These are phyloP conservation scores for Operophtera brumata DNA, from an alignment of 2,888 invertebrate genomes.

Conservation along the genomic window DNA sequence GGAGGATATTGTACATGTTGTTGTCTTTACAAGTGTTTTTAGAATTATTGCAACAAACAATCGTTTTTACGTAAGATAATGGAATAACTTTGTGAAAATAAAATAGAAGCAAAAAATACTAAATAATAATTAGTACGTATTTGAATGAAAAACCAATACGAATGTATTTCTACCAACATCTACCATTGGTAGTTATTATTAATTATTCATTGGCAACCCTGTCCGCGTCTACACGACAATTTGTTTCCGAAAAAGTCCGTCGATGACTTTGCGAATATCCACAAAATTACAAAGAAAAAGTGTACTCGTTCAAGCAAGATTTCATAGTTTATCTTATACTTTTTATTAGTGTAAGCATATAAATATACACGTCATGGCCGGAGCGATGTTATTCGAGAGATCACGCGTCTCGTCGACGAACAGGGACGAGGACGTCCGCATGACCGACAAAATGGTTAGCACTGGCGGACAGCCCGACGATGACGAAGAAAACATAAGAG, in stretches of 20 bases:
- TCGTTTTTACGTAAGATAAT: too few species aligned
- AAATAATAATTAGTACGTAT: too few species aligned
- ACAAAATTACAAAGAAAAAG: conserved; percentile 79
- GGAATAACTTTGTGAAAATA: too few species aligned
- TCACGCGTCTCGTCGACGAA: conserved; percentile 88
- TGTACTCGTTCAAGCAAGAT: conserved; percentile 66
- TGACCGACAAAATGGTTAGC: conserved; percentile 88
- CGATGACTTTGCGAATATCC: conserved; percentile 79
- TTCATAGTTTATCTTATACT: conserved; percentile 62
- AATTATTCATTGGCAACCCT: conserved; percentile 50
- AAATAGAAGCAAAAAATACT: too few species aligned
- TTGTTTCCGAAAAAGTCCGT: conserved; percentile 76
- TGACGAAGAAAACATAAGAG: conserved; percentile 94
- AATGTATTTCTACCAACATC: neutral
- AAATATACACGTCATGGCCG: conserved; percentile 87
- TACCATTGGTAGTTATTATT: conserved; percentile 29
- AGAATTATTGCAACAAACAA: too few species aligned
- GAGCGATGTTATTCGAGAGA: conserved; percentile 94
- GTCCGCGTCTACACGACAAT: conserved; percentile 78
- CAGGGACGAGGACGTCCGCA: conserved; percentile 87
- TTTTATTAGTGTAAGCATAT: conserved; percentile 71
- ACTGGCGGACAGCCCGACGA: conserved; percentile 88
- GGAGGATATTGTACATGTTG: too few species aligned
- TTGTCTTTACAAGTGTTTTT: too few species aligned
- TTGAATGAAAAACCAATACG: too few species aligned